A percentile compares a stretch with the other conserved stretches of the same genome.
These are phyloP conservation scores for Andinoacara biseriatus DNA, from an alignment of 2,113 vertebrate species.

Conservation along the genomic window DNA sequence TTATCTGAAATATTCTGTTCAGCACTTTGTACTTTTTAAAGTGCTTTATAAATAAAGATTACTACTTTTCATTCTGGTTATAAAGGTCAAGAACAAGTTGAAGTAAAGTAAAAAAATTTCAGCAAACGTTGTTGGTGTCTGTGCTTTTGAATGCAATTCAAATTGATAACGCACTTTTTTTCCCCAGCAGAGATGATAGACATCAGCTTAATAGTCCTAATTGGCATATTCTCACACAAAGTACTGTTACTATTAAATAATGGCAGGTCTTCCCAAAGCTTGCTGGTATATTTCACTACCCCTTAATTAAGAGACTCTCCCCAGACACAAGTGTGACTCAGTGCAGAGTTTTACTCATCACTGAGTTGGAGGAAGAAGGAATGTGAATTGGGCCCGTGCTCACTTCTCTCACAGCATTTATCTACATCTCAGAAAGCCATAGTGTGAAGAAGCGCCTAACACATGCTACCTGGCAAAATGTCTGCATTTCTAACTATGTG, in stretches of 20 bases:
- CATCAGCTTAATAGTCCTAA: background rate
- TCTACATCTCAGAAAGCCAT: conserved; percentile 39
- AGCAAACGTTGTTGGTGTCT: background rate
- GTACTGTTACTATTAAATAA: background rate
- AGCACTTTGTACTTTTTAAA: background rate
- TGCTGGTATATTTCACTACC: background rate
- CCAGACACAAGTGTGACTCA: conserved; percentile 4
- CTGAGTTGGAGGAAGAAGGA: background rate
- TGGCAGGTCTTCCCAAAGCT: background rate
- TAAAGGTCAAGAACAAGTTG: background rate
- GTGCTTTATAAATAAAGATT: background rate
- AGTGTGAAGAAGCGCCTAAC: conserved; percentile 24
- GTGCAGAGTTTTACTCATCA: background rate
- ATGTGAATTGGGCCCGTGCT: background rate
- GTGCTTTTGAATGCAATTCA: background rate
- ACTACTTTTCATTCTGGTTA: background rate
- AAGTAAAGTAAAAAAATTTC: background rate
- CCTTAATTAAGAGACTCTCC: conserved; percentile 7
- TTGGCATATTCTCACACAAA: background rate
- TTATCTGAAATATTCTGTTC: background rate
- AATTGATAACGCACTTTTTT: background rate
- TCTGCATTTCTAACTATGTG: conserved; percentile 53
- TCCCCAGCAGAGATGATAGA: background rate
- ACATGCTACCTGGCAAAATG: conserved; percentile 45
- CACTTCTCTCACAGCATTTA: conserved; percentile 18